phyloP scores from a whole-genome alignment of 1,140 invertebrate species.

The Ptiloglossa arizonensis region DNA sequence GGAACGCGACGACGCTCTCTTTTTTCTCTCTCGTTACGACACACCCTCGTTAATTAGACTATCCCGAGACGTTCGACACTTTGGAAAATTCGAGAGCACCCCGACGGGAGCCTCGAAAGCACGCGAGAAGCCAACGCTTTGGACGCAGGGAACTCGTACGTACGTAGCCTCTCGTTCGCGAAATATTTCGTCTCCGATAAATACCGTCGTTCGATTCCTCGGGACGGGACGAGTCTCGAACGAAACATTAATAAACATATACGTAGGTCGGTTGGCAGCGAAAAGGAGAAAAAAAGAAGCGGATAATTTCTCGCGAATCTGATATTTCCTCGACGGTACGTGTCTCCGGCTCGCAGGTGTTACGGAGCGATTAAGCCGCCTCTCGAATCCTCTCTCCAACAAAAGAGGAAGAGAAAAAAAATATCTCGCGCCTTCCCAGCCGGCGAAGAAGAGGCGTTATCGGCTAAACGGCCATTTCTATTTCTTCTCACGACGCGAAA shows the following conservation, averaged over 20 bases:
- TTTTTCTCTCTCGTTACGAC: background rate
- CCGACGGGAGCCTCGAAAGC: too few relatives aligned
- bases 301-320: background rate
- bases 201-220: background rate
- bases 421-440: background rate
- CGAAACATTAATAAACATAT: background rate
- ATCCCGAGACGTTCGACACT: background rate
- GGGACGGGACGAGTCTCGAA: too few relatives aligned
- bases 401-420: background rate
- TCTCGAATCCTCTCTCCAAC: background rate
- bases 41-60: conserved; percentile 7
- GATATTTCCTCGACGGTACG: conserved; percentile 5
- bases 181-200: too few relatives aligned
- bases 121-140: too few relatives aligned
- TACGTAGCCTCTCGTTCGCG: too few relatives aligned
- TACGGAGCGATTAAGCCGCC: conserved; percentile 25
- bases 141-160: too few relatives aligned
- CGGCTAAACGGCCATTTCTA: conserved; percentile 48
- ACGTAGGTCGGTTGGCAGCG: too few relatives aligned
- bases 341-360: conserved; percentile 23
- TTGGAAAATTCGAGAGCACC: background rate
- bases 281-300: background rate
- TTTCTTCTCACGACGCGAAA: conserved; percentile 53
- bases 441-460: conserved; percentile 18
- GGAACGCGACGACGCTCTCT: background rate